phyloP scores from a whole-genome alignment of 1,140 invertebrate genomes.

The Magallana ariakensis region DNA sequence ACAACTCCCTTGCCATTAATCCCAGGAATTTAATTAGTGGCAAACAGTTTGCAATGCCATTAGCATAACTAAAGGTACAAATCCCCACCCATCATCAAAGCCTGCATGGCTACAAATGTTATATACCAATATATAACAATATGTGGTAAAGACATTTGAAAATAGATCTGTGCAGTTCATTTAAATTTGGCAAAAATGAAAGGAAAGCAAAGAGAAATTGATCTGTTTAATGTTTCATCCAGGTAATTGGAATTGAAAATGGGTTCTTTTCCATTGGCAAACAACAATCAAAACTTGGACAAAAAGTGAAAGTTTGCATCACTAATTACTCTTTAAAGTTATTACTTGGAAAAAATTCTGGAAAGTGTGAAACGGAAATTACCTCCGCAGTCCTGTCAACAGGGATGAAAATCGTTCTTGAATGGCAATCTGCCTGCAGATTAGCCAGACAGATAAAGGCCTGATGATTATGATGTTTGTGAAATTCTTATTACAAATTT shows the following conservation, averaged over 20 bases:
- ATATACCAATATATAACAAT: neutral
- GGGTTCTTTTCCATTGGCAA: neutral
- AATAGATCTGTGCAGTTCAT: constrained; percentile 15
- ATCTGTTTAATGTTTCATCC: constrained; percentile 2
- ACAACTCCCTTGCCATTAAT: constrained; percentile 5
- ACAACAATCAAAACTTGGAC: constrained; percentile 14
- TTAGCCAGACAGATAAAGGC: constrained; percentile 1
- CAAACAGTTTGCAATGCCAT: constrained; percentile 26
- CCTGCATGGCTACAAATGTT: neutral
- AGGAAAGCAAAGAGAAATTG: constrained; percentile 15
- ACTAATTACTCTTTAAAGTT: constrained; percentile 9
- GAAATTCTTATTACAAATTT: constrained; percentile 16
- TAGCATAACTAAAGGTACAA: neutral
- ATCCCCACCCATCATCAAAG: constrained; percentile 24
- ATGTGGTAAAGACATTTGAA: neutral
- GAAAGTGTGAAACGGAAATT: constrained; percentile 18
- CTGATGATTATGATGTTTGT: constrained; percentile 11
- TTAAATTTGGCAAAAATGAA: constrained; percentile 22
- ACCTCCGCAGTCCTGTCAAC: neutral
- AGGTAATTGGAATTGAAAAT: neutral
- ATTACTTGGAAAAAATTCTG: constrained; percentile 21
- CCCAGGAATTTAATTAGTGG: constrained; percentile 28
- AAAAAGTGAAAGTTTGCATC: constrained; percentile 12
- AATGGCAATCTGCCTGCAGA: constrained; percentile 9
- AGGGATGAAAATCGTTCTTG: neutral